Base-by-base conservation (phyloP, 2,113 vertebrate species). In the Gymnarchus niloticus region DNA sequence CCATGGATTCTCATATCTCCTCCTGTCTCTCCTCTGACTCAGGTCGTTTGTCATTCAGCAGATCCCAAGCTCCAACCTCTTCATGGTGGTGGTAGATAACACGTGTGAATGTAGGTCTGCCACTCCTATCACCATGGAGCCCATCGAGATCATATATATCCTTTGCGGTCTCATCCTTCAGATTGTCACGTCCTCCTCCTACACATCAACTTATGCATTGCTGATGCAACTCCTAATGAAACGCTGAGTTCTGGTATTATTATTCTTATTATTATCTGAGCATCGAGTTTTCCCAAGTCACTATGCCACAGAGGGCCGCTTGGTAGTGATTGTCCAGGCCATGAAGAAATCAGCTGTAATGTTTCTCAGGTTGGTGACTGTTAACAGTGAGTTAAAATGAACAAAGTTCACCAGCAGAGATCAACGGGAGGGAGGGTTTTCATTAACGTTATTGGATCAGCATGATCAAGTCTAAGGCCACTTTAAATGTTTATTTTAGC, bases 121-220 rank as follows among this genome's bases (percentile, higher is more conserved):
- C 85, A 94, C 94, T 86, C 97, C 97, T 41, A 97, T 99, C 91
- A 99, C 97, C 86, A 99, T 99, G 98, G 96, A 97, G 1, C 97
- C 97, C 90, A 94, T 99, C 57, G 97, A 99, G 94, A 99, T 99
- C 92, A 98, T 98, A 93, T 99, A 99, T 99, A 99, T 99, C 98
- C 98, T 99, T 95, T 87, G 4, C n/a, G 19, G 49, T 51, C 21
- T 46, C 6, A 23, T 52, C 85, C 41, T 78, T 56, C 25, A 7
- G 37, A 14, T 10, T 1, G 44, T 1, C 4, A 54, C 25, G 23
- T 28, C 3, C 1, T 17, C 54, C 28, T 9, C 49, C 3, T 76
- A 21, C 3, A n/a, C 57, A 10, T 61, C 14, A 28, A 49, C 59
- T 28, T 49, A 4, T 85, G 28, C 10, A 6, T 10, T 56, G n/a